Conservation (phyloP, 2,113 vertebrate genomes). For the Meriones unguiculatus region DNA sequence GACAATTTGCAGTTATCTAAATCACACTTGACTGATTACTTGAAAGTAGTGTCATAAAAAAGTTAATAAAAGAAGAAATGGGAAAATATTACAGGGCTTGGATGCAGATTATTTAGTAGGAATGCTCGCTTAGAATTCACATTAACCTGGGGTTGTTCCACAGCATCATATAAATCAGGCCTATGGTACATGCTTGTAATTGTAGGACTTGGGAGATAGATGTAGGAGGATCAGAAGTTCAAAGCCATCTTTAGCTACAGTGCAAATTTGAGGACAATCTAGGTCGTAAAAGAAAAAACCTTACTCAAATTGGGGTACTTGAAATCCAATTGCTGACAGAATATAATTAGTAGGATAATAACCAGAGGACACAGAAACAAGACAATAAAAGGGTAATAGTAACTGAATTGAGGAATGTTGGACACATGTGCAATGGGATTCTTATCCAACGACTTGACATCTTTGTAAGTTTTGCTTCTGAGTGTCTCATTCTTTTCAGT, state of each 20-base stretch:
- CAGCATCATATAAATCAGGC: neutral
- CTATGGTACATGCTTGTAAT: neutral
- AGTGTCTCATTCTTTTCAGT: neutral
- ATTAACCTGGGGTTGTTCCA: neutral
- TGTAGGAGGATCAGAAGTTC: neutral
- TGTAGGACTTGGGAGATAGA: neutral
- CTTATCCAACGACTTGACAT: neutral
- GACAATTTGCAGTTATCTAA: neutral
- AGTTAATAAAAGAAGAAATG: neutral
- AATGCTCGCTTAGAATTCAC: neutral
- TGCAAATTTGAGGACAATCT: neutral
- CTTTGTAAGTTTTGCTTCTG: neutral
- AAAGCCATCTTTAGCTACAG: neutral
- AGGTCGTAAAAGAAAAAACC: neutral
- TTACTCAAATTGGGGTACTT: neutral
- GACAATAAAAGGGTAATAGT: neutral
- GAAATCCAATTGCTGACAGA: neutral
- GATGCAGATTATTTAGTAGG: neutral
- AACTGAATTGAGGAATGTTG: neutral
- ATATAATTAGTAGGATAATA: neutral
- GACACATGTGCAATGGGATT: neutral
- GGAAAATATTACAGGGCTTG: neutral
- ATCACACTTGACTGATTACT: neutral
- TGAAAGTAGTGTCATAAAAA: neutral
- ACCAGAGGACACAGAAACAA: neutral